Evolutionary conservation across 2,888 invertebrate species (phyloP).

Genomic region (Leistus spinibarbis): DNA sequence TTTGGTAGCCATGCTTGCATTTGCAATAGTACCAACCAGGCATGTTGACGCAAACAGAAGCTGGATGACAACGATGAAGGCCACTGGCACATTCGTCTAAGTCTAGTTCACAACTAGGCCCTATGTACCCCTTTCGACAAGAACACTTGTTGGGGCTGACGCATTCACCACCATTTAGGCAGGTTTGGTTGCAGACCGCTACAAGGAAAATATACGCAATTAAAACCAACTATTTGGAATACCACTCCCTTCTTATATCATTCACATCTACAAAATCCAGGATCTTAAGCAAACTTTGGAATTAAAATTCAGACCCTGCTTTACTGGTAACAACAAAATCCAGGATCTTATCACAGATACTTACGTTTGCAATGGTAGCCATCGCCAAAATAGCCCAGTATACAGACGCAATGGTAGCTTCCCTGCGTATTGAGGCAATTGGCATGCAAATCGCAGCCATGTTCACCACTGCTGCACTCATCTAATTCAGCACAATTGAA

Average conservation of each 20-base stretch:
- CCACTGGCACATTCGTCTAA: slow-evolving; percentile 81
- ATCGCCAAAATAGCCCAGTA: slow-evolving; percentile 75
- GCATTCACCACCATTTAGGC: slow-evolving; percentile 85
- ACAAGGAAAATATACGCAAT: too few relatives aligned
- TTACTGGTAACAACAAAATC: too few relatives aligned
- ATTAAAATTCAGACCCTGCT: neutral
- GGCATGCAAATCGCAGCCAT: slow-evolving; percentile 77
- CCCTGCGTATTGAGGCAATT: slow-evolving; percentile 82
- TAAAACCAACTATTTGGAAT: neutral
- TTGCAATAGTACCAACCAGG: slow-evolving; percentile 91
- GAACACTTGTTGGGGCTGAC: slow-evolving; percentile 76
- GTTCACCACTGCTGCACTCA: slow-evolving; percentile 74
- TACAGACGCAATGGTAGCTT: slow-evolving; percentile 78
- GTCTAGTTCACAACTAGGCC: slow-evolving; percentile 83
- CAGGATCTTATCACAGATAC: slow-evolving; percentile 49
- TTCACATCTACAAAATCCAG: too few relatives aligned
- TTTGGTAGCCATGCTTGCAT: slow-evolving; percentile 78
- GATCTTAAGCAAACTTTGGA: too few relatives aligned
- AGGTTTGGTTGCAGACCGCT: slow-evolving; percentile 82
- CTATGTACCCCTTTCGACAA: slow-evolving; percentile 82
- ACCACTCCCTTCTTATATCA: too few relatives aligned
- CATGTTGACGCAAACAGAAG: slow-evolving; percentile 83
- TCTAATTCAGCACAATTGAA: slow-evolving; percentile 82
- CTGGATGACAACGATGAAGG: slow-evolving; percentile 73
- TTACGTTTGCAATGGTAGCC: slow-evolving; percentile 81